Percentiles rank a stretch among this genome's conserved stretches.
These are phyloP conservation scores for Lepidostoma basale DNA, from an alignment of 1,140 invertebrate genomes.

Conservation along the genomic window DNA sequence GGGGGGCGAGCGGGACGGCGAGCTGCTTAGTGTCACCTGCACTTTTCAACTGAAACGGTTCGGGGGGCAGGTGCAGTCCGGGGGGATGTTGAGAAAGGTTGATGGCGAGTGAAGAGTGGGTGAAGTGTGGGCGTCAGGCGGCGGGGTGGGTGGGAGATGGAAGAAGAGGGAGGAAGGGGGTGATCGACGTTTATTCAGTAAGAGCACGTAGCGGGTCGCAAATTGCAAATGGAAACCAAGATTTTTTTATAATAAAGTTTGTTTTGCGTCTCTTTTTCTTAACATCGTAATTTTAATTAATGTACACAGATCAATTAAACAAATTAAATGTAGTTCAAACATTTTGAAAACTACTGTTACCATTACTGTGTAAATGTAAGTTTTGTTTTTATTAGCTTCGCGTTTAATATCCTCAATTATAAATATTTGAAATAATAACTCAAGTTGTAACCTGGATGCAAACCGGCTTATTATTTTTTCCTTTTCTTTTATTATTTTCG, in stretches of 20 bases:
- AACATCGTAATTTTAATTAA: neutral
- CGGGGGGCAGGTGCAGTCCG: neutral
- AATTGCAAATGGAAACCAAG: conserved; percentile 8
- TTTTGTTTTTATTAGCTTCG: no score
- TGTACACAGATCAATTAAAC: no score
- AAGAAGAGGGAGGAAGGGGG: neutral
- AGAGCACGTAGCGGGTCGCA: conserved; percentile 27
- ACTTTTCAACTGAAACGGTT: conserved; percentile 25
- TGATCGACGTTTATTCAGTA: conserved; percentile 34
- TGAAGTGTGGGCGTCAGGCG: neutral
- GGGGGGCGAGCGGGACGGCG: conserved; percentile 11
- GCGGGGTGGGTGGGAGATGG: neutral
- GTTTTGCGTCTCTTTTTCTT: neutral
- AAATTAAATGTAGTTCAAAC: no score
- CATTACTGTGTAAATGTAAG: no score
- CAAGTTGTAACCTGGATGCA: no score
- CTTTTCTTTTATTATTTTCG: no score
- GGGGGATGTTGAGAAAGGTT: conserved; percentile 13
- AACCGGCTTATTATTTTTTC: no score
- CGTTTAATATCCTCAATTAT: no score
- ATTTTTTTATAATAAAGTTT: neutral
- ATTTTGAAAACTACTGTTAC: no score
- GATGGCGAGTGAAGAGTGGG: conserved; percentile 17
- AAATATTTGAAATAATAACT: no score
- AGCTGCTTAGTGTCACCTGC: conserved; percentile 34